Base-by-base conservation (phyloP, 2,888 invertebrate genomes). In the Gasteruption jaculator region DNA sequence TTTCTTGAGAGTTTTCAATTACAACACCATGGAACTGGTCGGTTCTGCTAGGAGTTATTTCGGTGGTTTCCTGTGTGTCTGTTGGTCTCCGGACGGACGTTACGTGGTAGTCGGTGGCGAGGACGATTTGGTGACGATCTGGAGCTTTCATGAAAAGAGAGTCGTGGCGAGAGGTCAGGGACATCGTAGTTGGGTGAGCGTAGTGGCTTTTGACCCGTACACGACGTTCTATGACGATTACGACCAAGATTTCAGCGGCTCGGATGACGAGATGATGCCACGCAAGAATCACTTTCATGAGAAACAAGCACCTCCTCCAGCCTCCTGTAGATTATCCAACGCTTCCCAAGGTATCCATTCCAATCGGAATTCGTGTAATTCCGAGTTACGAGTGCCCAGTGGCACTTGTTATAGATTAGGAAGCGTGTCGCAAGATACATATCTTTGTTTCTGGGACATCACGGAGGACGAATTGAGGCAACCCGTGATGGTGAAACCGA, bases 111-210 rank as follows among this genome's bases (percentile, higher is more conserved):
- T 93, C 1, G 99, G 99, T 0, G 99, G 99, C 4, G 99, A 99
- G 73, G 99, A 99, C 74, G 99, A 99, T 74, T 77, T 99, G 45
- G 91, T 99, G 36, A 97, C 97, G 1, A 89, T 99, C 24, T 99
- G 95, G 90, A 93, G 91, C 36, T 84, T 95, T 67, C 79, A 82
- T 52, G 95, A 97, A 65, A 82, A 91, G 52, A 77, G 93, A 34
- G 94, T 97, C 5, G 91, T 96, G 5, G 97, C 96, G n/a, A 76
- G 99, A 27, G 97, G 96, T 0, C 94, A 95, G 66, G 99, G 97
- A 0, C 97, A 97, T 72, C 82, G 91, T 55, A 95, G 95, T 41
- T 99, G 99, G 99, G 94, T 99, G 12, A 91, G 92, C 37, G 91
- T 93, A 14, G 96, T 97, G 14, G 89, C 94, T 4, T 95, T 96